phyloP scores from a whole-genome alignment of 2,888 invertebrate species.

The Drosophila austrosaltans region DNA sequence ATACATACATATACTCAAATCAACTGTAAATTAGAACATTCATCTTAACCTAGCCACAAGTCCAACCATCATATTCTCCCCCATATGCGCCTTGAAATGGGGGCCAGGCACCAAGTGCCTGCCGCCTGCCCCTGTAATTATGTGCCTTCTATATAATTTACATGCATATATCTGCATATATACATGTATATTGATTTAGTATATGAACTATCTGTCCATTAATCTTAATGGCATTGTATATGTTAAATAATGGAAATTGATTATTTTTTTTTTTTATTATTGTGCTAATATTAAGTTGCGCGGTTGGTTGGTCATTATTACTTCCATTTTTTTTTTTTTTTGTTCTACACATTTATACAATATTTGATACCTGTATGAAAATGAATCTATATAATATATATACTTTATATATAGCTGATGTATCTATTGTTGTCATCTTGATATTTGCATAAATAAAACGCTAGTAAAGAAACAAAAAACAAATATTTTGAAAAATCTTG shows the following conservation, averaged over 20 bases:
- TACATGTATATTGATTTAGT: constrained; percentile 38
- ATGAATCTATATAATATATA: constrained; percentile 37
- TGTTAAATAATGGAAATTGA: constrained; percentile 23
- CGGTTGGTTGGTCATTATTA: constrained; percentile 66
- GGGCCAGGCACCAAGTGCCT: constrained; percentile 38
- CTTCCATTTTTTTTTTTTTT: constrained; percentile 12
- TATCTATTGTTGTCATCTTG: constrained; percentile 75
- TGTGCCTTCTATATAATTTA: constrained; percentile 65
- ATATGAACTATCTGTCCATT: constrained; percentile 26
- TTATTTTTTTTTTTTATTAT: constrained; percentile 54
- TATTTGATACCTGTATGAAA: constrained; percentile 34
- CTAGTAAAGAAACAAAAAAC: constrained; percentile 37
- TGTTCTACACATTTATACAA: constrained; percentile 27
- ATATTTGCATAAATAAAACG: constrained; percentile 74
- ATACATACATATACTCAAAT: not conserved
- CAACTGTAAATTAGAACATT: constrained; percentile 9
- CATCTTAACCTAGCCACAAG: constrained; percentile 1
- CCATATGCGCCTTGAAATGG: constrained; percentile 38
- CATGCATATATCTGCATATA: constrained; percentile 31
- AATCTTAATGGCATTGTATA: constrained; percentile 9
- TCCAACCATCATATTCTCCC: constrained; percentile 33
- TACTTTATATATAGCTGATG: constrained; percentile 59
- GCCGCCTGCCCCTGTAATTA: constrained; percentile 70
- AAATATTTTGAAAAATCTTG: no score
- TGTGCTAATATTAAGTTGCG: constrained; percentile 60